These are phyloP conservation scores for Pentalonia nigronervosa DNA, from an alignment of 1,140 invertebrate species.

Conservation along the genomic window DNA sequence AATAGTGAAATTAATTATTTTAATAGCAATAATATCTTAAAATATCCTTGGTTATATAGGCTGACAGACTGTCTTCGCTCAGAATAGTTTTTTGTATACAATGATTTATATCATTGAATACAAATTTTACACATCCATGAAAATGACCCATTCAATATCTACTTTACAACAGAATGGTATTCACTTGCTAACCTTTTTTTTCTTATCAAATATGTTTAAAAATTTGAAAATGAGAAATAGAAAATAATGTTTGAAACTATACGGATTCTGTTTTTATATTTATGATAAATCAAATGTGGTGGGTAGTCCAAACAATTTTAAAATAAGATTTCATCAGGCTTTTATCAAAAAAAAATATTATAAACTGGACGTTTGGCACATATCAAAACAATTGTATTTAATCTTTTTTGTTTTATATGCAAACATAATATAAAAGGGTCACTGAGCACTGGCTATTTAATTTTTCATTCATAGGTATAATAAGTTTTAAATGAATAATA, in stretches of 20 bases:
- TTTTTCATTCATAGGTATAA: neutral
- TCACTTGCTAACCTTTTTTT: too few relatives aligned
- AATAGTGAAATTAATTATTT: too few relatives aligned
- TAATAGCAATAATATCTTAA: too few relatives aligned
- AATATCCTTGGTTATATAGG: too few relatives aligned
- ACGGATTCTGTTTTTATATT: neutral
- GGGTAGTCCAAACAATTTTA: neutral
- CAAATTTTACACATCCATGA: too few relatives aligned
- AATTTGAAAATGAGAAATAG: neutral
- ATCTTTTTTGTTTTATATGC: neutral
- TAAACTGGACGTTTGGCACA: neutral
- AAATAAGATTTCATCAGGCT: neutral
- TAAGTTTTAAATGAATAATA: neutral
- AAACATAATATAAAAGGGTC: neutral
- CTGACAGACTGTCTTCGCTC: too few relatives aligned
- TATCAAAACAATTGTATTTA: neutral
- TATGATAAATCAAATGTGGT: neutral
- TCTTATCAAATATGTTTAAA: neutral
- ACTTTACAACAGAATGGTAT: too few relatives aligned
- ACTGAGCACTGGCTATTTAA: neutral
- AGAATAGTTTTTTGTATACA: too few relatives aligned
- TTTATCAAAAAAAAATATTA: neutral
- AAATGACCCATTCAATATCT: too few relatives aligned
- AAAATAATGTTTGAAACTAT: neutral
- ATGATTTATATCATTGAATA: too few relatives aligned